Percentiles rank a stretch among this genome's conserved stretches.
phyloP scores from a whole-genome alignment of 1,140 invertebrate species.

The Rhopalosiphum padi region DNA sequence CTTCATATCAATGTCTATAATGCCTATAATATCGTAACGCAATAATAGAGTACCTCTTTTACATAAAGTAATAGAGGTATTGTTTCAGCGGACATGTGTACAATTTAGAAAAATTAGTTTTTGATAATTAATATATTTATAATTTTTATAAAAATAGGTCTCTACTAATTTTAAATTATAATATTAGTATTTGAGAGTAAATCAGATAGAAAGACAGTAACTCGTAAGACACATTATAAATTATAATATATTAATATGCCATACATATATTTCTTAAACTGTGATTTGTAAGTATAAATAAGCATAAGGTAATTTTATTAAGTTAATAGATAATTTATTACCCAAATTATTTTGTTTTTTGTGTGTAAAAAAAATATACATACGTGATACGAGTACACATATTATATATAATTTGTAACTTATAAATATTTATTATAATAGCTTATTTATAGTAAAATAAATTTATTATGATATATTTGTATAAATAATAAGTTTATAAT shows the following conservation, averaged over 20 bases:
- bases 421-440: background rate
- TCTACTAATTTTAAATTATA: background rate
- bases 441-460: background rate
- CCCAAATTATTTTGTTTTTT: no score
- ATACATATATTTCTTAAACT: background rate
- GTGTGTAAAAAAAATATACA: no score
- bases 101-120: background rate
- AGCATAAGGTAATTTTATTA: background rate
- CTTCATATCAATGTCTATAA: no score
- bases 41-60: no score
- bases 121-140: background rate
- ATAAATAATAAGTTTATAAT: background rate
- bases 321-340: no score
- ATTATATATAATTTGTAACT: background rate
- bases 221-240: background rate
- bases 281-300: background rate
- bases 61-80: background rate
- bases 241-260: background rate
- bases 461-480: background rate
- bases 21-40: no score
- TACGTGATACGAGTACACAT: background rate
- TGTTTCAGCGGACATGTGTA: background rate
- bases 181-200: background rate
- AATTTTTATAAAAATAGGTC: background rate
- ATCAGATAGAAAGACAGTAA: no score